phyloP scores from a whole-genome alignment of 2,113 vertebrate species.

The Tyto alba region DNA sequence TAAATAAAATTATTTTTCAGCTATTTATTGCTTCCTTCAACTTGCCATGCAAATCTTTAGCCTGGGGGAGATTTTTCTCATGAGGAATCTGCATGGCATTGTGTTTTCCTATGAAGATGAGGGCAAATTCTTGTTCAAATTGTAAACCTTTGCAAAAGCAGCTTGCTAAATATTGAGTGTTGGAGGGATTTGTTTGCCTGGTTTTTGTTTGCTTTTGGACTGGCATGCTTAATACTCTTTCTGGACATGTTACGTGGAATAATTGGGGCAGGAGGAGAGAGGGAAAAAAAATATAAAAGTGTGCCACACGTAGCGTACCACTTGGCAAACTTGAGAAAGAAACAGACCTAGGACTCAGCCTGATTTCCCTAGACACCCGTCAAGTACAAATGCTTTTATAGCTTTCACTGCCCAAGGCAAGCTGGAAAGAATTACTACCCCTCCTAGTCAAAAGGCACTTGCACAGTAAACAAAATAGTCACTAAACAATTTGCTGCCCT shows the following conservation, averaged over 20 bases:
- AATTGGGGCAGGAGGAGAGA: not conserved
- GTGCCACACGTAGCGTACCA: not conserved
- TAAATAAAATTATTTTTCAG: not conserved
- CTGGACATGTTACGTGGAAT: not conserved
- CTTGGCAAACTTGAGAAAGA: not conserved
- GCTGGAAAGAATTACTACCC: not conserved
- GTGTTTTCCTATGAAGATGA: not conserved
- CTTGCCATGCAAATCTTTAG: not conserved
- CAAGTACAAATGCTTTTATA: not conserved
- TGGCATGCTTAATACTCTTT: not conserved
- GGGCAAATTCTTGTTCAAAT: not conserved
- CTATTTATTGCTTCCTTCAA: not conserved
- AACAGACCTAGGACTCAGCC: not conserved
- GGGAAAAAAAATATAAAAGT: not conserved
- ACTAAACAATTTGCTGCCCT: slow-evolving; percentile 29
- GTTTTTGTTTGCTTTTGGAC: not conserved
- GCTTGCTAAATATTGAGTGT: not conserved
- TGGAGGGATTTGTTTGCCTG: not conserved
- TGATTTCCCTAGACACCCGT: not conserved
- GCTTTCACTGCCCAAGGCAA: slow-evolving; percentile 4
- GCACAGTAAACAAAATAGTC: slow-evolving; percentile 11
- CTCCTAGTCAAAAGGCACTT: not conserved
- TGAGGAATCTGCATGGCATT: not conserved
- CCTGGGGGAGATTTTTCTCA: not conserved
- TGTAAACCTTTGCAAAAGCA: not conserved